Percentiles rank a stretch among this genome's conserved stretches.
phyloP scores from a whole-genome alignment of 2,797 vertebrate genomes.

The Coendou prehensilis region DNA sequence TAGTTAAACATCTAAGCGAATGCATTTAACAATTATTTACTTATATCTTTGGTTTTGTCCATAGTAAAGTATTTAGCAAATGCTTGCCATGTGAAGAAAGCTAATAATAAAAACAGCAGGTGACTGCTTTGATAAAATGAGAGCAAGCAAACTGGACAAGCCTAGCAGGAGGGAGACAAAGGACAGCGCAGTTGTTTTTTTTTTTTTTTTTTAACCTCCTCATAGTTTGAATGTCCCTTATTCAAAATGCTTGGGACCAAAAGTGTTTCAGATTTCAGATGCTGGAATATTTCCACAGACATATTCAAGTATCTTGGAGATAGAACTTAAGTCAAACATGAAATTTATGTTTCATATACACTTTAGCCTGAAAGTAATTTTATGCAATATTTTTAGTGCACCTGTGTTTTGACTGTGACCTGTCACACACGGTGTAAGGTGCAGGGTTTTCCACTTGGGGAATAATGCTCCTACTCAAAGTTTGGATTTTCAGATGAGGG shows the following conservation, averaged over 20 bases:
- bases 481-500: neutral
- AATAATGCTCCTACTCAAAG: neutral
- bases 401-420: neutral
- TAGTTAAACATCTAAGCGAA: neutral
- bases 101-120: slow-evolving; percentile 14
- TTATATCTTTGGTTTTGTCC: neutral
- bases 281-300: neutral
- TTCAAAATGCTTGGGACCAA: neutral
- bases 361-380: neutral
- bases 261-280: neutral
- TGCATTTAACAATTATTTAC: neutral
- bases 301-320: neutral
- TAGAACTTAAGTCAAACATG: neutral
- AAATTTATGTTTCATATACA: neutral
- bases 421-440: no score
- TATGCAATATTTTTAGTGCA: neutral
- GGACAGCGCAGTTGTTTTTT: neutral
- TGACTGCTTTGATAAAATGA: slow-evolving; percentile 22
- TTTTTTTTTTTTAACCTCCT: neutral
- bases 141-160: neutral
- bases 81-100: neutral
- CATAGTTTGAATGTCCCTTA: neutral
- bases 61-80: neutral
- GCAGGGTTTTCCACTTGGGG: neutral
- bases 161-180: neutral